Base-by-base conservation (phyloP, 2,113 vertebrate species). In the Gymnogyps californianus region DNA sequence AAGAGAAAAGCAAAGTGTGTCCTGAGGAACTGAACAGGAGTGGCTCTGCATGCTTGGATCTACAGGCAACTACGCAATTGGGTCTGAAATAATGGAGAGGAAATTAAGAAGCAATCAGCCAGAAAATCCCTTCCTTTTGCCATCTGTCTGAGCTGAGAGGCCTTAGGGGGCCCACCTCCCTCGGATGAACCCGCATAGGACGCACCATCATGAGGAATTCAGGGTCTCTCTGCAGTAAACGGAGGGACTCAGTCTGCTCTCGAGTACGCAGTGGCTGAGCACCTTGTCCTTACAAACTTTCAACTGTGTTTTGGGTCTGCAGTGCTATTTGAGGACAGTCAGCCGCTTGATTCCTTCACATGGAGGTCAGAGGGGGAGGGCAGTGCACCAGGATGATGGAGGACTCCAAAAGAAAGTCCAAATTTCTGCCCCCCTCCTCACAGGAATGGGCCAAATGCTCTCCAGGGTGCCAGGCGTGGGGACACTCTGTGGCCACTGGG, bases 261-360 rank as follows among this genome's bases (percentile, higher is more conserved):
- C 2, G 2, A 42, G 44, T 5, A 7, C 1, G 0, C 13, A 0
- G 1, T 1, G 14, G 34, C 26, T 2, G 1, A 58, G 42, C 6
- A 64, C 7, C 24, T 19, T 11, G 28, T 10, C 34, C 72, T 71
- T 29, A 6, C 34, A 76, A 58, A 11, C 13, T 31, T 47, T 17
- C 9, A 19, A 7, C 3, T 16, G 47, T 1, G 1, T 38, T 69
- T 65, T 15, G 8, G 17, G 18, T 46, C 26, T 36, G 21, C 42
- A 62, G 47, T 8, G 51, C 24, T 83, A 13, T 40, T 58, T 16
- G 9, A 57, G 49, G 29, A 66, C 54, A 32, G 21, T 6, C 34
- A 82, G 58, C 1, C 1, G 1, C 40, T n/a, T 2, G 6, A 32
- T 16, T 64, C 25, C 46, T 74, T 22, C 1, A 0, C 4, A 1